phyloP scores from a whole-genome alignment of 1,140 invertebrate genomes.

The Piezodorus guildinii region DNA sequence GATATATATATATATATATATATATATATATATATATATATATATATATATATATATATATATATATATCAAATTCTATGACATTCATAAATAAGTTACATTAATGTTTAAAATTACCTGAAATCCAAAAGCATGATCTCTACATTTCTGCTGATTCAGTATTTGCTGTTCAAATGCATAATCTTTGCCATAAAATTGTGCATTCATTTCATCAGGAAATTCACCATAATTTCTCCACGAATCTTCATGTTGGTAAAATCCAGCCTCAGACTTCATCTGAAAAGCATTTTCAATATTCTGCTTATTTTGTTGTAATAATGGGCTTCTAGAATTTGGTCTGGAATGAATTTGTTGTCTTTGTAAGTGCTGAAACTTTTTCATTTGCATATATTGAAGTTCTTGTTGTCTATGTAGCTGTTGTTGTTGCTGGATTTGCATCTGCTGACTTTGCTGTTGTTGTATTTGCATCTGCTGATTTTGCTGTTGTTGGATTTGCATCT shows the following conservation, averaged over 20 bases:
- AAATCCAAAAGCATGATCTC: background rate
- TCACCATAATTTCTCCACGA: slow-evolving; percentile 16
- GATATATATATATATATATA: no score
- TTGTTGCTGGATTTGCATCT: slow-evolving; percentile 20
- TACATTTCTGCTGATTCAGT: slow-evolving; percentile 3
- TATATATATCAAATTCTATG: no score
- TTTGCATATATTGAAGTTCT: slow-evolving; percentile 20
- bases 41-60: no score
- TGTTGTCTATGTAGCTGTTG: slow-evolving; percentile 18
- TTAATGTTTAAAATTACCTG: slow-evolving; percentile 5
- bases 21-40: no score
- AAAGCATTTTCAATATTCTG: slow-evolving; percentile 13
- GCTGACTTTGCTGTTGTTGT: slow-evolving; percentile 23
- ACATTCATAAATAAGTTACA: no score
- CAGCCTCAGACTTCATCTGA: slow-evolving; percentile 13
- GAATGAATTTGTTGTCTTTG: slow-evolving; percentile 20
- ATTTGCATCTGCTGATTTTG: slow-evolving; percentile 19
- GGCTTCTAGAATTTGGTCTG: slow-evolving; percentile 5
- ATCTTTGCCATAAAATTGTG: slow-evolving; percentile 15
- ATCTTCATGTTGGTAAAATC: slow-evolving; percentile 19
- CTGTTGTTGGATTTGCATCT: slow-evolving; percentile 20
- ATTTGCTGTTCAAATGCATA: slow-evolving; percentile 16
- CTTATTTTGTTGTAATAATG: slow-evolving; percentile 18
- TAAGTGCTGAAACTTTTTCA: slow-evolving; percentile 21
- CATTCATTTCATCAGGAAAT: slow-evolving; percentile 1